Conservation (phyloP, 2,797 vertebrate genomes). For the Australoheros facetus region DNA sequence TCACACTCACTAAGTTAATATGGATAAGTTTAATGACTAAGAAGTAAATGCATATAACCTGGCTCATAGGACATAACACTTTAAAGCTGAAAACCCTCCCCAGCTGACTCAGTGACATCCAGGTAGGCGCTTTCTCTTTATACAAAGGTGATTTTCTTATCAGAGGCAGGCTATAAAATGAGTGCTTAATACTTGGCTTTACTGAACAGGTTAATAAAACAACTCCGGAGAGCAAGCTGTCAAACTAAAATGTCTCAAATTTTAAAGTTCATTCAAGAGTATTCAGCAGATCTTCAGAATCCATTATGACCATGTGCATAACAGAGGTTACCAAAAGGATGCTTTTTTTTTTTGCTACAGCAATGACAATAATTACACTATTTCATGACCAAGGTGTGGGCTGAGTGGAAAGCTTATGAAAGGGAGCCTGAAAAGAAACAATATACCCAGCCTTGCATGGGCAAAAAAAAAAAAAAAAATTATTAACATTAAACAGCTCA, state of each 20-base stretch:
- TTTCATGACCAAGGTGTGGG: conserved; percentile 20
- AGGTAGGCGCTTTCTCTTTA: background rate
- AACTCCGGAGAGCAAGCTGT: conserved; percentile 6
- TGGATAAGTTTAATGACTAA: background rate
- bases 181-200: conserved; percentile 2
- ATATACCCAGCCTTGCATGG: background rate
- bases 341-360: conserved; percentile 18
- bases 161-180: background rate
- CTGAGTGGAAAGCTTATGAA: conserved; percentile 8
- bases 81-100: background rate
- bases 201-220: conserved; percentile 43
- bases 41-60: too few relatives aligned
- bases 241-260: conserved; percentile 16
- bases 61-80: background rate
- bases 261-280: conserved; percentile 31
- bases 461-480: background rate
- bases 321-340: conserved; percentile 8
- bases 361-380: conserved; percentile 38
- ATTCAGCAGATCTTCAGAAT: conserved; percentile 33
- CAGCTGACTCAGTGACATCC: background rate
- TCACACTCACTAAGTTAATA: too few relatives aligned
- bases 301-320: conserved; percentile 21
- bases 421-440: conserved; percentile 37
- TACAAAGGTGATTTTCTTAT: background rate
- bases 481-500: background rate